Base-by-base conservation (phyloP, 2,797 vertebrate species). In the Acrossocheilus wenchowensis region DNA sequence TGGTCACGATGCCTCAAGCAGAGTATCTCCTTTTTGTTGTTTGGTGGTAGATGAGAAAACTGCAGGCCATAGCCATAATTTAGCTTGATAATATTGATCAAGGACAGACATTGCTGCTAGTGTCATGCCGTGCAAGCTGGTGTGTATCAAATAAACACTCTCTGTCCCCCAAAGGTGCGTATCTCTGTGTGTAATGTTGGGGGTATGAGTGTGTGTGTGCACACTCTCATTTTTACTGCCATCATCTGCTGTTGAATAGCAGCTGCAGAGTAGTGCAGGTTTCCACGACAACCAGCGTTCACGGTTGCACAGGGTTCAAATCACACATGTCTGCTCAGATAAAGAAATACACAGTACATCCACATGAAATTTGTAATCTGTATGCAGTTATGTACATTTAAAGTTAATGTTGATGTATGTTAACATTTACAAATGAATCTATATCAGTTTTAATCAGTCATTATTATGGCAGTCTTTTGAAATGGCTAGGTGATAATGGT, bases 181-280 rank as follows among this genome's bases (percentile, higher is more conserved):
- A 48, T 75, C 19, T 81, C 19, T 41, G 21, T 74, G 86, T 41
- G 43, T 75, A 54, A 43, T 66, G 78, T 66, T 54, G 19, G 36
- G 68, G 26, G 11, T 21, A 30, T 45, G 54, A 9, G 71, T 36
- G 62, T 83, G 74, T 88, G 73, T 88, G 80, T 39, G 50, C 43
- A 41, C 21, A 14, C 43, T 19, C 68, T 81, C 34, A 50, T 50
- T 77, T 89, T 89, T 89, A 83, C 85, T 91, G 90, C 90, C 90
- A 91, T 91, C 91, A 92, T 85, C 90, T 83, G 84, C 86, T 89
- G 43, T 84, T 52, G 68, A 71, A 90, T 78, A 88, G 89, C 94
- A 94, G 92, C 93, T 92, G 94, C 84, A 86, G 79, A 91, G 82
- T 90, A 93, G 90, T 89, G 82, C 78, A 90, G 78, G 93, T 94